Conservation (phyloP, 2,888 invertebrate genomes). For the Trichopoda pennipes region DNA sequence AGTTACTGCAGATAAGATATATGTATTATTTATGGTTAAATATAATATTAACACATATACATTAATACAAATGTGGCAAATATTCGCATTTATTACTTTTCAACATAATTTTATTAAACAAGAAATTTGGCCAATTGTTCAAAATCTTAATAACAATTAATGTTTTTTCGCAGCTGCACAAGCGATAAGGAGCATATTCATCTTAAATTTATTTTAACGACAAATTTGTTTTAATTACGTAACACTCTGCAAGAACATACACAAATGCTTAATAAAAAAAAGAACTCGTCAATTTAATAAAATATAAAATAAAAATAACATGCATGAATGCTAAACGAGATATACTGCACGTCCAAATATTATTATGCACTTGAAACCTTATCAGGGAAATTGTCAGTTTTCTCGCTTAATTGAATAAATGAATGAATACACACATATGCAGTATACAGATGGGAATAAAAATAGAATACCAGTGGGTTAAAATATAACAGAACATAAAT, state of each 20-base stretch:
- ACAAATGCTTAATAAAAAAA: too few species aligned
- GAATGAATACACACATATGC: not conserved
- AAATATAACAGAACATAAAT: not conserved
- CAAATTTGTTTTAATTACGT: not conserved
- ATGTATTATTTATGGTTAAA: too few species aligned
- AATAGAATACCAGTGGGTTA: not conserved
- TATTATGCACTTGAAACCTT: constrained; percentile 22
- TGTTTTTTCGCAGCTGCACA: too few species aligned
- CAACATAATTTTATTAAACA: too few species aligned
- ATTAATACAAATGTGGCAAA: too few species aligned
- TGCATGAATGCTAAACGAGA: constrained; percentile 1
- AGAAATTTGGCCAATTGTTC: too few species aligned
- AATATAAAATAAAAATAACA: not conserved
- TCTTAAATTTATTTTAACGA: too few species aligned
- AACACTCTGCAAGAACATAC: not conserved
- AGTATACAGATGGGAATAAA: not conserved
- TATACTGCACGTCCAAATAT: not conserved
- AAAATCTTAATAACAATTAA: too few species aligned
- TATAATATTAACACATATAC: too few species aligned
- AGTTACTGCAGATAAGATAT: too few species aligned
- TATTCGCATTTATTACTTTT: too few species aligned
- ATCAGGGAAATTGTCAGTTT: constrained; percentile 13
- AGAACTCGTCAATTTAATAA: not conserved
- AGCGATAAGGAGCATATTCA: too few species aligned
- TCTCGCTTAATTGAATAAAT: constrained; percentile 7